Evolutionary conservation across 1,140 invertebrate species (phyloP), one percentile per base, ranked within the genome.

Genomic region (Solenopsis fugax): DNA sequence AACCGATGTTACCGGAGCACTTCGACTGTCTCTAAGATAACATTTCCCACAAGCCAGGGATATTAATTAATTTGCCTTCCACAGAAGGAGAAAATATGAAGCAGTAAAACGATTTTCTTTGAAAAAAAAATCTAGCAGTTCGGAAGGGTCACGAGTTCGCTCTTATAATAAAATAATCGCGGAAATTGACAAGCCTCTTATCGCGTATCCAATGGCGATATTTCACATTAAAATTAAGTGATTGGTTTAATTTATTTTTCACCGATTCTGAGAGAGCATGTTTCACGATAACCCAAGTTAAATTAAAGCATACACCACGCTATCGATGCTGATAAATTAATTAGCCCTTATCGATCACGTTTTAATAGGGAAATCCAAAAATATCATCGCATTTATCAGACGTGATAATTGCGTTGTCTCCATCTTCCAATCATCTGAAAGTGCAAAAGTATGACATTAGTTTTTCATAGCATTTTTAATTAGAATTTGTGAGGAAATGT

Each of bases 51-150:
- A 54, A 81, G 77, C 34, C 18, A 21, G n/a, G 0, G 34, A 81
- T 81, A 69, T 81, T 84, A 73, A 84, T 84, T 84, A 84, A 84
- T 84, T 84, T 73, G 29, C 13, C 41, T 50, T 60, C 24, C 24
- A 34, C 13, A 48, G 41, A 5, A 41, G 34, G 4, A 5, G 34
- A 34, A 21, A 71, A 71, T 56, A 29, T 12, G 37, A 16, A 10
- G 37, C 54, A 10, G 41, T 18, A 45, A 58, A 48, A 58, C 6
- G 37, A 60, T 29, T 45, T 16, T 34, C 1, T 54, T 18, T 34
- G 18, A 5, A 45, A 64, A 24, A 52, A 48, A 21, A 62, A 54
- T 21, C 21, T 10, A 41, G 4, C 24, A 21, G 1, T 78, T 65
- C 0, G 24, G 12, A 78, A 78, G 48, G n/a, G n/a, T 37, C 10